Conservation (phyloP, 1,140 invertebrate genomes). For the Aphelenchoides besseyi region DNA sequence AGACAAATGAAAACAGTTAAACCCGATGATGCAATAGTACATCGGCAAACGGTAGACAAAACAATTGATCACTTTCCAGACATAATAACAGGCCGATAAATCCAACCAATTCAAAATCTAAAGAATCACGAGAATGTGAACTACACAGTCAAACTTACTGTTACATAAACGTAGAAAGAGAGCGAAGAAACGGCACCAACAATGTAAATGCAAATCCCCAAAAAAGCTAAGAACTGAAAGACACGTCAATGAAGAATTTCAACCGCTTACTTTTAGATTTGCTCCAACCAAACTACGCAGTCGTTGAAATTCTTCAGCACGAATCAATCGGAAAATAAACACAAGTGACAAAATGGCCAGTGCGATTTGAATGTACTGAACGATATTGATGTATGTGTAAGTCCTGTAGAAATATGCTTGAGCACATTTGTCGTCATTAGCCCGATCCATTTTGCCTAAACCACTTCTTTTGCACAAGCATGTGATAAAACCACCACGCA, state of each 20-base stretch:
- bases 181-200: not conserved
- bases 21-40: not conserved
- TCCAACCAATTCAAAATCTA: not conserved
- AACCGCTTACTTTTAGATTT: constrained; percentile 5
- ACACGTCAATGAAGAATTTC: not conserved
- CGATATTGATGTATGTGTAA: not conserved
- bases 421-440: not conserved
- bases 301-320: not conserved
- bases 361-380: not conserved
- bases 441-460: not conserved
- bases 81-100: not conserved
- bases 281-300: not conserved
- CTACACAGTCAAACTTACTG: not conserved
- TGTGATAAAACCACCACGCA: not conserved
- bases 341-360: not conserved
- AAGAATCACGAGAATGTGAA: not conserved
- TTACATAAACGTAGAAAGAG: constrained; percentile 12
- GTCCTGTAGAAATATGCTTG: not conserved
- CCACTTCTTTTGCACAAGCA: not conserved
- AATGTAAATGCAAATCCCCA: constrained; percentile 9
- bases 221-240: not conserved
- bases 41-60: not conserved
- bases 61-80: not conserved
- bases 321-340: not conserved
- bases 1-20: not conserved